phyloP scores from a whole-genome alignment of 2,888 invertebrate genomes.

The Eumacrocentrus americanus region DNA sequence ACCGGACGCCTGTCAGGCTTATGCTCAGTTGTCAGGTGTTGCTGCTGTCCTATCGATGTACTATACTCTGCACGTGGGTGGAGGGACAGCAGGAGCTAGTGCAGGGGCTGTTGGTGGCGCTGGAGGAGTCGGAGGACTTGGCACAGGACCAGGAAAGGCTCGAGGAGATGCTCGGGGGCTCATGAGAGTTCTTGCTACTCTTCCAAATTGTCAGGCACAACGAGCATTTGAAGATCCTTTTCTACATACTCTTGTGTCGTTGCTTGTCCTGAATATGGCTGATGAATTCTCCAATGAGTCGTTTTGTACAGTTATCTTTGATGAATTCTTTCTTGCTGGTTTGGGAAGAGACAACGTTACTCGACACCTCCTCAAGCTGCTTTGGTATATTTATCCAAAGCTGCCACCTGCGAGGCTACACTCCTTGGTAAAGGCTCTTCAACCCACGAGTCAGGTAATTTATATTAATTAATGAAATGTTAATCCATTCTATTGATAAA shows the following conservation, averaged over 20 bases:
- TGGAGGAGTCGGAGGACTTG: conserved; percentile 67
- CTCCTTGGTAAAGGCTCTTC: conserved; percentile 80
- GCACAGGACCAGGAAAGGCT: conserved; percentile 45
- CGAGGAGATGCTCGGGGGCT: conserved; percentile 66
- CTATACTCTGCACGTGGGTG: conserved; percentile 87
- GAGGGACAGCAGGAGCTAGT: conserved; percentile 69
- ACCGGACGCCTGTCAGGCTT: conserved; percentile 91
- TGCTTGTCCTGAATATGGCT: conserved; percentile 79
- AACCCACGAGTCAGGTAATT: conserved; percentile 65
- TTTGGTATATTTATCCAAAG: conserved; percentile 90
- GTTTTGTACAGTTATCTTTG: conserved; percentile 93
- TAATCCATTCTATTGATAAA: too few relatives aligned
- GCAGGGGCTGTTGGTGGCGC: conserved; percentile 59
- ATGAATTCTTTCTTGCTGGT: conserved; percentile 93
- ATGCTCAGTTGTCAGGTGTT: conserved; percentile 88
- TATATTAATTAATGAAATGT: too few relatives aligned
- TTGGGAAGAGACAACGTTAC: conserved; percentile 89
- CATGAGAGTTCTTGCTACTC: conserved; percentile 84
- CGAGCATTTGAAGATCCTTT: conserved; percentile 95
- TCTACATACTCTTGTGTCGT: conserved; percentile 85
- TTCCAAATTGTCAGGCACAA: conserved; percentile 90
- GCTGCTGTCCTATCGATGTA: conserved; percentile 95
- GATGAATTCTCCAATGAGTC: conserved; percentile 94
- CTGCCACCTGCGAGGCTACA: conserved; percentile 80
- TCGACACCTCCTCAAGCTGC: conserved; percentile 84